Base-by-base conservation (phyloP, 2,888 invertebrate species). In the Timema cristinae region DNA sequence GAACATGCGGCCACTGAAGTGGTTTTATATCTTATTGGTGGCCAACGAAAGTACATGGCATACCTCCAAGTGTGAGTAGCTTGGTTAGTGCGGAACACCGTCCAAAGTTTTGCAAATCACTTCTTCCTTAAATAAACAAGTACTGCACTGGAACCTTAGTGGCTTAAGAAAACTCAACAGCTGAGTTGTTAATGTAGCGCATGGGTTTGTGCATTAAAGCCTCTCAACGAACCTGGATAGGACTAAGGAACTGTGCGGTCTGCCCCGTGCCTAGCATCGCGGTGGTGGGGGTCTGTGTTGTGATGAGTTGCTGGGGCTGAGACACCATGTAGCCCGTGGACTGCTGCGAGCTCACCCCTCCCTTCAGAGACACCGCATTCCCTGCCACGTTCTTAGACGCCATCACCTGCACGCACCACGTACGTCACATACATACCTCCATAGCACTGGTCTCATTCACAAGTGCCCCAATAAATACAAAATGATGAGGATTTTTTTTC, bases 171-270 rank as follows among this genome's bases (percentile, higher is more conserved):
- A 68, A 61, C 69, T 59, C 32, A 52, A 68, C 50, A 15, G 15
- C 48, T 16, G 32, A 52, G 49, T n/a, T 50, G 50, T n/a, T 49
- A 67, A 61, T 2, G 47, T 61, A 32, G 61, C 61, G 13, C 6
- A 47, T 66, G 32, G n/a, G 15, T 66, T 7, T 10, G 7, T 32
- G n/a, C 66, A 4, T 54, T 32, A 32, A 32, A 32, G 32, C 32
- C 32, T 32, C 7, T 32, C 72, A 66, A 73, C 78, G 79, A 81
- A 88, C 89, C 84, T 91, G 91, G 75, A 91, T 80, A 0, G 90
- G 90, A 78, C 89, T 90, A 76, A 92, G 88, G 77, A 92, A 88
- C 82, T 92, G 92, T 5, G 63, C n/a, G 47, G 91, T 87, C 72
- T 88, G 89, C 51, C 77, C 76, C 56, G 69, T 72, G 13, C 87